phyloP scores from a whole-genome alignment of 2,113 vertebrate species.

The Boulengeromyrus knoepffleri region DNA sequence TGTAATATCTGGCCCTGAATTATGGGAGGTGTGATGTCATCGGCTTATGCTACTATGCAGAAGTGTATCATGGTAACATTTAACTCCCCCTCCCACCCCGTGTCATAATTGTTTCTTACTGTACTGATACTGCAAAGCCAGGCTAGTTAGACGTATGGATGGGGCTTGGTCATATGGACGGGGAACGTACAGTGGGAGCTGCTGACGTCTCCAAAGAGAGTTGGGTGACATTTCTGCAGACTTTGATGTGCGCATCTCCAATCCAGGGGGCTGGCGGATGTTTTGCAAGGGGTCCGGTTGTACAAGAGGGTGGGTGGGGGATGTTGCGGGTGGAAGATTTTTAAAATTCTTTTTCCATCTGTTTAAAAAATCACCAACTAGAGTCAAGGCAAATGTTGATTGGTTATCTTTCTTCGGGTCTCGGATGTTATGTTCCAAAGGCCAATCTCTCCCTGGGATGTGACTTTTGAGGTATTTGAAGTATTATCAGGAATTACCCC shows the following conservation, averaged over 20 bases:
- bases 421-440: neutral
- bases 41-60: neutral
- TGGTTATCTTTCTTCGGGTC: neutral
- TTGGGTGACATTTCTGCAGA: conserved; percentile 86
- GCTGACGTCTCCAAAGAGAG: conserved; percentile 93
- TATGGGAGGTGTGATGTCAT: neutral
- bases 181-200: conserved; percentile 86
- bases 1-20: neutral
- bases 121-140: conserved; percentile 21
- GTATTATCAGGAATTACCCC: neutral
- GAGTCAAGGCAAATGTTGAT: neutral
- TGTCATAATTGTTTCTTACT: conserved; percentile 16
- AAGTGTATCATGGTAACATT: neutral
- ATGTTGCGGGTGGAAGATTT: neutral
- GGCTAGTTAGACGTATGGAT: conserved; percentile 28
- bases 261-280: conserved; percentile 59
- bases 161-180: conserved; percentile 60
- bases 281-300: conserved; percentile 6
- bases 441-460: neutral
- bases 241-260: conserved; percentile 95
- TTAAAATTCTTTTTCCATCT: neutral
- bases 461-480: neutral
- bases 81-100: neutral
- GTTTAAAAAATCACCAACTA: neutral
- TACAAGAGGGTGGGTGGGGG: neutral